Evolutionary conservation across 2,888 invertebrate genomes (phyloP), one percentile per base, ranked within the genome.

Genomic region (Euplagia quadripunctaria): DNA sequence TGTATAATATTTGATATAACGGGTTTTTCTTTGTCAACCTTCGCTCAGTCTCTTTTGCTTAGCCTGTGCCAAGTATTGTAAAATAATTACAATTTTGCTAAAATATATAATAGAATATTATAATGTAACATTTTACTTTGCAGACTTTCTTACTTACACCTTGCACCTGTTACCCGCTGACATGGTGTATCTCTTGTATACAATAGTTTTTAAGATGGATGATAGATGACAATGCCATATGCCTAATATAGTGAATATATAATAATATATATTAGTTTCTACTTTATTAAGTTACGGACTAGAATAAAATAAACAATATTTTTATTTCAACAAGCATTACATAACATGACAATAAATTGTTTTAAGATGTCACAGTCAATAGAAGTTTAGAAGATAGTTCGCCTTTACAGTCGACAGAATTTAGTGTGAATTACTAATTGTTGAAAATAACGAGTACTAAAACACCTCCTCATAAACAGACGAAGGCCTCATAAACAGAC

Each of bases 381-480:
- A 4, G 8, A 46, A 12, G 1, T 1, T 20, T 46, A 20, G 7
- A 65, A 14, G 14, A 12, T 46, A 20, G n/a, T 65, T 46, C 6
- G 0, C n/a, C n/a, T 46, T 65, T 14, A 65, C 46, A 65, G 20
- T 46, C 20, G 20, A 20, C 4, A 5, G 7, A 52, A 6, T 6
- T 52, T 0, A 17, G 17, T 52, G n/a, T 55, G 17, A 55, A n/a
- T n/a, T 4, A 55, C 9, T 65, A 16, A 20, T 49, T 8, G 5
- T 46, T 11, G 31, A 42, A 20, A 58, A 65, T 31, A 58, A 55
- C 64, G 71, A 76, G 71, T 73, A 65, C 69, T 68, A 7, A n/a
- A 11, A 17, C 66, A 42, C 64, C 64, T 78, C 68, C 43, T 67
- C 52, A 61, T 68, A 46, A 81, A n/a, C n/a, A n/a, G n/a, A n/a